A percentile compares a stretch with the other conserved stretches of the same genome.
These are phyloP conservation scores for Aramus guarauna DNA, from an alignment of 2,113 vertebrate species.

Conservation along the genomic window DNA sequence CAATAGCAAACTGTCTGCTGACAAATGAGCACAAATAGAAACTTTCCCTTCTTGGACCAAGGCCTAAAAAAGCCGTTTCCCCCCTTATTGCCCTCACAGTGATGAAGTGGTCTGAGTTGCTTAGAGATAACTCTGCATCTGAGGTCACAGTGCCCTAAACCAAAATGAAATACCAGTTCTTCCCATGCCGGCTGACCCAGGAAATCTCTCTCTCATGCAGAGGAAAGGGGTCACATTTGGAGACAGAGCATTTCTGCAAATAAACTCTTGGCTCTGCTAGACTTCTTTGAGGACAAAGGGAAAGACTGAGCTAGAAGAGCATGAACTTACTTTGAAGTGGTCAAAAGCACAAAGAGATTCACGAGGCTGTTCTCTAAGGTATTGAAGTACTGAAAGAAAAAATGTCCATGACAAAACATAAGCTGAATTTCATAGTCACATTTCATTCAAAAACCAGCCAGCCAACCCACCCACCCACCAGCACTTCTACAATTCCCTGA, in stretches of 20 bases:
- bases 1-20: not conserved
- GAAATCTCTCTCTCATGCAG: not conserved
- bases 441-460: not conserved
- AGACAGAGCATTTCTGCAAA: not conserved
- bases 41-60: not conserved
- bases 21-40: constrained; percentile 4
- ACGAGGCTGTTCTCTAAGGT: constrained; percentile 95
- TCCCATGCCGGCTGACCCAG: not conserved
- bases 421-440: not conserved
- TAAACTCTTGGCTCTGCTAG: not conserved
- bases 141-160: not conserved
- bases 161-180: not conserved
- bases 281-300: not conserved
- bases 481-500: not conserved
- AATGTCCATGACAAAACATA: not conserved
- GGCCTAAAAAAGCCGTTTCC: not conserved
- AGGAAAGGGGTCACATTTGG: not conserved
- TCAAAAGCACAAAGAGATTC: constrained; percentile 95
- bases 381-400: constrained; percentile 87
- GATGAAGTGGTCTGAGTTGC: not conserved
- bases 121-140: not conserved
- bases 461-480: not conserved
- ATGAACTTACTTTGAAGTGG: constrained; percentile 93
- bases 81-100: not conserved
- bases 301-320: not conserved